Conservation (phyloP, 2,888 invertebrate species). For the Hololepta plana region DNA sequence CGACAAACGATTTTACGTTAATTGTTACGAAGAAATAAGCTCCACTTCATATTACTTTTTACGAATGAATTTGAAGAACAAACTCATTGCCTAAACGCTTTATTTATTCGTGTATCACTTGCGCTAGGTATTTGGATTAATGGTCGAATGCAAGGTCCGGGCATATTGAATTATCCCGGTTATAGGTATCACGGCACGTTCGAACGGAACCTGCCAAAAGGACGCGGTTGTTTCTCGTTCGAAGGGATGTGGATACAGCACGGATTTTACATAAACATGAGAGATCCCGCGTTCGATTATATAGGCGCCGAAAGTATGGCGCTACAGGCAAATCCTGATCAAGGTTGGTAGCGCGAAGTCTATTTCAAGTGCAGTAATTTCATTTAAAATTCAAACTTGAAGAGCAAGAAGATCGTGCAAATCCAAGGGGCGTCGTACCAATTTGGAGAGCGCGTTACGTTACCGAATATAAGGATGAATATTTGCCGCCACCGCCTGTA, state of each 20-base stretch:
- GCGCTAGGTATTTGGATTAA: constrained; percentile 52
- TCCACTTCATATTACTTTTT: too few species aligned
- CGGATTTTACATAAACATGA: constrained; percentile 45
- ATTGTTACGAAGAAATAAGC: too few species aligned
- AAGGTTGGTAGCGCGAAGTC: too few species aligned
- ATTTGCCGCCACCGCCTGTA: constrained; percentile 50
- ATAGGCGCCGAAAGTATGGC: constrained; percentile 27
- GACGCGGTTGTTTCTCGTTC: constrained; percentile 58
- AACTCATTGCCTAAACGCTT: too few species aligned
- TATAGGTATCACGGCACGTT: constrained; percentile 56
- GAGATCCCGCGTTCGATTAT: constrained; percentile 37
- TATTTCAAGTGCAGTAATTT: too few species aligned
- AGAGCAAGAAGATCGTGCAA: constrained; percentile 17
- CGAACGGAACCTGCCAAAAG: constrained; percentile 48
- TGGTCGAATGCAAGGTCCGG: constrained; percentile 56
- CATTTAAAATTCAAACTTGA: too few species aligned
- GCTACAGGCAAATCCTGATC: too few species aligned
- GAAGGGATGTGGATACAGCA: constrained; percentile 59
- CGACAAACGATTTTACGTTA: too few species aligned
- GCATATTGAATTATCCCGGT: constrained; percentile 46
- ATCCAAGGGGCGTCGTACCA: constrained; percentile 26
- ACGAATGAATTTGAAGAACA: too few species aligned
- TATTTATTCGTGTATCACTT: constrained; percentile 1
- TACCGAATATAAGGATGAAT: constrained; percentile 45
- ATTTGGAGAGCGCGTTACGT: constrained; percentile 53